phyloP scores from a whole-genome alignment of 2,113 vertebrate species.

The Candoia aspera region DNA sequence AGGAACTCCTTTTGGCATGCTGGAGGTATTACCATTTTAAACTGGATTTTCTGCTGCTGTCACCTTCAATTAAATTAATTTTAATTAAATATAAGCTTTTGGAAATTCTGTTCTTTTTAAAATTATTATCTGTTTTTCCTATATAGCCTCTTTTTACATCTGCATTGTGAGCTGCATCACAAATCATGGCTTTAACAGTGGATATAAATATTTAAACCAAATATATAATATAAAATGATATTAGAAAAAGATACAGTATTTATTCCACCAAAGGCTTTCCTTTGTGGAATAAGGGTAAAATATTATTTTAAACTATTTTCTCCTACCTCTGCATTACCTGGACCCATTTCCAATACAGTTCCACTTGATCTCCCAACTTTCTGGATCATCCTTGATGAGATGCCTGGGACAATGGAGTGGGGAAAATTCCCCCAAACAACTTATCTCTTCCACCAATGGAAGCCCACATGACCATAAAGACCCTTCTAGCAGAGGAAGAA shows the following conservation, averaged over 20 bases:
- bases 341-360: not conserved
- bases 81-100: conserved; percentile 8
- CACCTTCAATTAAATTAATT: conserved; percentile 6
- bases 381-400: no score
- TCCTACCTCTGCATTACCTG: not conserved
- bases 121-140: not conserved
- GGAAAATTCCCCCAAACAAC: not conserved
- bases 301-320: not conserved
- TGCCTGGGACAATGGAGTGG: not conserved
- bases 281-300: not conserved
- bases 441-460: not conserved
- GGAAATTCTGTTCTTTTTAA: not conserved
- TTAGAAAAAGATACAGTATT: not conserved
- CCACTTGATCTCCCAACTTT: no score
- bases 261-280: not conserved
- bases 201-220: not conserved
- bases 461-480: not conserved
- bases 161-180: not conserved
- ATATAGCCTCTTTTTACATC: not conserved
- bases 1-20: conserved; percentile 25
- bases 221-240: conserved; percentile 4
- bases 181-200: not conserved
- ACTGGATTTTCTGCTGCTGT: not conserved
- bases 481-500: not conserved
- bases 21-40: not conserved